Evolutionary conservation across 2,888 invertebrate species (phyloP).

Genomic region (Lordiphosa andalusiaca): DNA sequence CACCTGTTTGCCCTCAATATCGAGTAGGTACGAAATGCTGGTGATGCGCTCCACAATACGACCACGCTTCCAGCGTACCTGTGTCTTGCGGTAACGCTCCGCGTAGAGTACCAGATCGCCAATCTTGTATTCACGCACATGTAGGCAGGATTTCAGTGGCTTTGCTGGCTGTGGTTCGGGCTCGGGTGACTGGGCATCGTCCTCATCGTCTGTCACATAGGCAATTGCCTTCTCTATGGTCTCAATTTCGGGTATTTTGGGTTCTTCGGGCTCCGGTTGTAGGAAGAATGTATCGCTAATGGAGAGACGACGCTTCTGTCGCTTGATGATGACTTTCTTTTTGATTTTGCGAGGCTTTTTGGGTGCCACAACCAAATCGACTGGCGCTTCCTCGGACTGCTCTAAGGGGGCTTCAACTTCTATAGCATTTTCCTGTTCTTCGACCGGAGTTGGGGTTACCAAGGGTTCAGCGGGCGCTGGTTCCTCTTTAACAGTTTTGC

Average conservation of each 20-base stretch:
- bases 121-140: slow-evolving; percentile 75
- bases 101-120: slow-evolving; percentile 78
- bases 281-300: slow-evolving; percentile 71
- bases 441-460: no score
- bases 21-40: slow-evolving; percentile 78
- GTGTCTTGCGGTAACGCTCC: slow-evolving; percentile 77
- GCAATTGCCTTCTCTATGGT: slow-evolving; percentile 77
- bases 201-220: slow-evolving; percentile 67
- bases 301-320: slow-evolving; percentile 78
- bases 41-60: slow-evolving; percentile 77
- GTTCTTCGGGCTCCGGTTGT: slow-evolving; percentile 61
- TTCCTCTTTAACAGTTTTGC: slow-evolving; percentile 35
- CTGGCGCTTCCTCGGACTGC: slow-evolving; percentile 25
- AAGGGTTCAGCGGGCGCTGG: background rate
- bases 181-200: slow-evolving; percentile 38
- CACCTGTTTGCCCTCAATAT: slow-evolving; percentile 78
- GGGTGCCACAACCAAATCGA: slow-evolving; percentile 2
- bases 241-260: slow-evolving; percentile 68
- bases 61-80: slow-evolving; percentile 78
- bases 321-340: slow-evolving; percentile 79
- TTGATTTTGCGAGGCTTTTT: slow-evolving; percentile 76
- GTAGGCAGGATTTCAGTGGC: slow-evolving; percentile 75
- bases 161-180: slow-evolving; percentile 44
- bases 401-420: no score
- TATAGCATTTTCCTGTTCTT: slow-evolving; percentile 8